phyloP scores from a whole-genome alignment of 2,113 vertebrate species.

The Galemys pyrenaicus region DNA sequence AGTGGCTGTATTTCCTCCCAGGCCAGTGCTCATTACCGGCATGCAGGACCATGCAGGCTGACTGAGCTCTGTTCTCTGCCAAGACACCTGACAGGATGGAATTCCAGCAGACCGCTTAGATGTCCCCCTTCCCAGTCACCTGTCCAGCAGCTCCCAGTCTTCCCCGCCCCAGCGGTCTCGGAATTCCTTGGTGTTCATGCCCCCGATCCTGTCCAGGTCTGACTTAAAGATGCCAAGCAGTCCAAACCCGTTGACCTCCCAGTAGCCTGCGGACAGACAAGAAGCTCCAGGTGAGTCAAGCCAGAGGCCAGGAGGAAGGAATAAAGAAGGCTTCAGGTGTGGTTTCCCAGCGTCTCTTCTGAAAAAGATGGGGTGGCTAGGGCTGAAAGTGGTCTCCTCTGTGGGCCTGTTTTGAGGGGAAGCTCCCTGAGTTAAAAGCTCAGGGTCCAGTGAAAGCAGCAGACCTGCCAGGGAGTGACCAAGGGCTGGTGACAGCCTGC shows the following conservation, averaged over 20 bases:
- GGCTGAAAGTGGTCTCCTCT: background rate
- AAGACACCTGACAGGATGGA: background rate
- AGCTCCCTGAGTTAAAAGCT: background rate
- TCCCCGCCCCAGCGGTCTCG: slow-evolving; percentile 96
- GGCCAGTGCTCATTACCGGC: too few relatives aligned
- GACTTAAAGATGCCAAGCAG: slow-evolving; percentile 98
- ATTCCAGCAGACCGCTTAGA: background rate
- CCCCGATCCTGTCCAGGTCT: slow-evolving; percentile 92
- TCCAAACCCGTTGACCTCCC: slow-evolving; percentile 98
- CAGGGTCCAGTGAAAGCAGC: background rate
- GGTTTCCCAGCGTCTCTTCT: background rate
- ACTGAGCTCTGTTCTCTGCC: background rate
- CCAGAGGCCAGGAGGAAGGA: background rate
- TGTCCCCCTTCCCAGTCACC: slow-evolving; percentile 82
- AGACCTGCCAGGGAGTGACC: background rate
- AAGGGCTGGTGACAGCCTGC: background rate
- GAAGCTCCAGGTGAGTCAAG: background rate
- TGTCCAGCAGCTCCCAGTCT: slow-evolving; percentile 98
- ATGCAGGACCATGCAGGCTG: background rate
- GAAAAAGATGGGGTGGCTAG: background rate
- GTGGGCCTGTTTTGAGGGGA: background rate
- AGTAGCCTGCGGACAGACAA: slow-evolving; percentile 89
- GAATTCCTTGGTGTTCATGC: slow-evolving; percentile 97
- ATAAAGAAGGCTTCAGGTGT: background rate
- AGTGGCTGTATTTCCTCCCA: background rate